phyloP scores from a whole-genome alignment of 2,888 invertebrate genomes.

The Teinopalpus imperialis region DNA sequence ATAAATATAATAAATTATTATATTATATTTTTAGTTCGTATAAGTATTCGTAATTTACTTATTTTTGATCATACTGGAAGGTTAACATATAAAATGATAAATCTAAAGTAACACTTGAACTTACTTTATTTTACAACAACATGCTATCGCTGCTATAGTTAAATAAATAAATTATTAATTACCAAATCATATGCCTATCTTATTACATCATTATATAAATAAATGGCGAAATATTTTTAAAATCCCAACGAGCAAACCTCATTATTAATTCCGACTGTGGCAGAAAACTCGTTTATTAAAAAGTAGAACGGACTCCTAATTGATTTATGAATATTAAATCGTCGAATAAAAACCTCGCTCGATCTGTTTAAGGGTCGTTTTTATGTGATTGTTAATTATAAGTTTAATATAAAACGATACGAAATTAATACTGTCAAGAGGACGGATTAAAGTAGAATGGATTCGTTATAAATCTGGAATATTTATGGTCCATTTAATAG shows the following conservation, averaged over 20 bases:
- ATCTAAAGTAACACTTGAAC: too few relatives aligned
- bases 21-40: too few relatives aligned
- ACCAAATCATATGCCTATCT: too few relatives aligned
- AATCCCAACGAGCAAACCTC: not conserved
- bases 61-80: too few relatives aligned
- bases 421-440: constrained; percentile 68
- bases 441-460: constrained; percentile 64
- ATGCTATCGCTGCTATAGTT: too few relatives aligned
- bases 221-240: constrained; percentile 3
- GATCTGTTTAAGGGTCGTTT: constrained; percentile 63
- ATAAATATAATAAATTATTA: too few relatives aligned
- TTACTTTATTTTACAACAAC: too few relatives aligned
- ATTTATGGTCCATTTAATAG: constrained; percentile 68
- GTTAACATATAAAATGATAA: too few relatives aligned
- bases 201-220: not conserved
- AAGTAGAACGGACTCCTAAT: constrained; percentile 52
- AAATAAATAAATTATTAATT: too few relatives aligned
- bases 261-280: not conserved
- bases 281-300: constrained; percentile 45
- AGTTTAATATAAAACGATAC: constrained; percentile 72
- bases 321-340: constrained; percentile 68
- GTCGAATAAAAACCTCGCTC: constrained; percentile 56
- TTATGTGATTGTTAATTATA: constrained; percentile 75
- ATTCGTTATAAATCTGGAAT: constrained; percentile 70
- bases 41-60: too few relatives aligned